Evolutionary conservation across 2,888 invertebrate genomes (phyloP).

Genomic region (Drosophila birchii): DNA sequence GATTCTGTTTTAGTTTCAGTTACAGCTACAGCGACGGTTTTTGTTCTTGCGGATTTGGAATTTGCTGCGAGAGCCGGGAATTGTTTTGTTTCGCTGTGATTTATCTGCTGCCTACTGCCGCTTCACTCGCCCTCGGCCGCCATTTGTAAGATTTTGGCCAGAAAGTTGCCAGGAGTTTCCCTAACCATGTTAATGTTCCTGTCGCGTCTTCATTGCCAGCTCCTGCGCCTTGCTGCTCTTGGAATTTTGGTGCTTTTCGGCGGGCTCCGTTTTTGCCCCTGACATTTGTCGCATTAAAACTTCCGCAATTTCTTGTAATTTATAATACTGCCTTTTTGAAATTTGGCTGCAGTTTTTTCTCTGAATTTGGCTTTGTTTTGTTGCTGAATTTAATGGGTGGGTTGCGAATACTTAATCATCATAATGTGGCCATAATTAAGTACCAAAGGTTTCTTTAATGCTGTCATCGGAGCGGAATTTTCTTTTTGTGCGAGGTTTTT

Average conservation of each 20-base stretch:
- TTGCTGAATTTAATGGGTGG: constrained; percentile 33
- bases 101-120: constrained; percentile 61
- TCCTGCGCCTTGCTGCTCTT: constrained; percentile 46
- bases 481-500: constrained; percentile 8
- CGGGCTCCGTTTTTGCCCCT: constrained; percentile 57
- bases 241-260: constrained; percentile 35
- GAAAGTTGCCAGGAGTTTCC: constrained; percentile 66
- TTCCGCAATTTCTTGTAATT: constrained; percentile 78
- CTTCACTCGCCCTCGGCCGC: constrained; percentile 58
- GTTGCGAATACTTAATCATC: constrained; percentile 71
- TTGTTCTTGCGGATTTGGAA: constrained; percentile 49
- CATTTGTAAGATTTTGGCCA: constrained; percentile 78
- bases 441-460: constrained; percentile 58
- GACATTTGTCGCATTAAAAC: constrained; percentile 79
- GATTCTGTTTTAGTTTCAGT: constrained; percentile 20
- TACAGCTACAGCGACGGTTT: constrained; percentile 25
- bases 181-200: constrained; percentile 52
- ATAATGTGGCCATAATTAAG: constrained; percentile 76
- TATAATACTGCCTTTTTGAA: constrained; percentile 71
- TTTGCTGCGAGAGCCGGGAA: constrained; percentile 50
- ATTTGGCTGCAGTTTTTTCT: constrained; percentile 43
- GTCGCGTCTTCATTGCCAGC: constrained; percentile 62
- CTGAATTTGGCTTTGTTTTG: constrained; percentile 30
- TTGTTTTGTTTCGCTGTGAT: constrained; percentile 60
- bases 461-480: constrained; percentile 44